phyloP scores from a whole-genome alignment of 2,113 vertebrate species.

The Actenoides hombroni region DNA sequence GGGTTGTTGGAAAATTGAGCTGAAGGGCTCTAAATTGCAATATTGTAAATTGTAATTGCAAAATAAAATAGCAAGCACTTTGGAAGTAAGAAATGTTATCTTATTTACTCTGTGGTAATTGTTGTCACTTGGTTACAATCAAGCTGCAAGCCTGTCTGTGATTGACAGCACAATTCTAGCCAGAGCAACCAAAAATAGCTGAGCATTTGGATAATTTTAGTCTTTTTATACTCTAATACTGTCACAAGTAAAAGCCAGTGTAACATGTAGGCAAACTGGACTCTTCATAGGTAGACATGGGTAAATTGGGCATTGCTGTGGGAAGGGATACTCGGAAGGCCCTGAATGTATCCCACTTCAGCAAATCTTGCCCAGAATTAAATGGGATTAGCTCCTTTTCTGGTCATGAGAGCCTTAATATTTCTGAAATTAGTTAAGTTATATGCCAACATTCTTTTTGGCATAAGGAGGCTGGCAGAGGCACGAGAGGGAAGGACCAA shows the following conservation, averaged over 20 bases:
- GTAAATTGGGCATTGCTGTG: neutral
- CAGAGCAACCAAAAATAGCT: constrained; percentile 17
- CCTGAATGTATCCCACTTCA: neutral
- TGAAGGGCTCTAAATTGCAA: neutral
- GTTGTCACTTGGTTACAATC: constrained; percentile 5
- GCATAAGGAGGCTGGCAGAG: neutral
- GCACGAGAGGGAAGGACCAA: neutral
- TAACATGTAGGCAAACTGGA: neutral
- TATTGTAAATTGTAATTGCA: neutral
- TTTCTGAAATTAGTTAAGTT: neutral
- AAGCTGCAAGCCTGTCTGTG: neutral
- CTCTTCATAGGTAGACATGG: neutral
- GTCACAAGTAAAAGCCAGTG: neutral
- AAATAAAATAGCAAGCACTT: neutral
- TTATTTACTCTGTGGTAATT: constrained; percentile 30
- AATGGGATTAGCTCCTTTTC: neutral
- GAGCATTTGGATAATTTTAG: neutral
- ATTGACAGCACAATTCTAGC: constrained; percentile 18
- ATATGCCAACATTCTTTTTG: neutral
- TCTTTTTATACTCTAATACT: neutral
- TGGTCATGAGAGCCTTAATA: neutral
- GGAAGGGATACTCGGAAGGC: neutral
- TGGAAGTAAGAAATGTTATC: neutral
- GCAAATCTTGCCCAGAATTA: neutral
- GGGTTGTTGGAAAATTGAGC: neutral